phyloP scores from a whole-genome alignment of 2,888 invertebrate species.

The Mesochorus sp. region DNA sequence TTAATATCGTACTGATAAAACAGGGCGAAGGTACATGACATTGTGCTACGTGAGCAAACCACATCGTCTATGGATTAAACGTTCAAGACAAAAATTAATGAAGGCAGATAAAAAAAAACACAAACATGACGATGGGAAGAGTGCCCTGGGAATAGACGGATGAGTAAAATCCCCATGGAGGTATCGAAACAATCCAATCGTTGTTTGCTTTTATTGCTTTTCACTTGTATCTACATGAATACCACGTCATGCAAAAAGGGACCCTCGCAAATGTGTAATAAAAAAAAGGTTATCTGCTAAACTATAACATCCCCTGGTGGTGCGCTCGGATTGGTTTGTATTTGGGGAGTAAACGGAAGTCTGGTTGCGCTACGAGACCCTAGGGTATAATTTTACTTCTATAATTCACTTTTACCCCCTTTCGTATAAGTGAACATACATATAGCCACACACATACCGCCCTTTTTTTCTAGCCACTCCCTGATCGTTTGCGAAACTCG shows the following conservation, averaged over 20 bases:
- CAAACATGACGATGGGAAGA: neutral
- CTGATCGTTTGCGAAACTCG: slow-evolving; percentile 46
- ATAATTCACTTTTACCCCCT: slow-evolving; percentile 69
- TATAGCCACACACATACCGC: slow-evolving; percentile 39
- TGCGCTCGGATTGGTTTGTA: slow-evolving; percentile 66
- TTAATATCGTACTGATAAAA: neutral
- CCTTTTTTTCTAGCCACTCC: slow-evolving; percentile 46
- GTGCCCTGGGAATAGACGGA: neutral
- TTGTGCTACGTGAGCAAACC: neutral
- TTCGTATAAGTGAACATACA: slow-evolving; percentile 43
- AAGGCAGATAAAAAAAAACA: neutral
- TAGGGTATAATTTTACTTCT: slow-evolving; percentile 70
- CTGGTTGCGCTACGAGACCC: slow-evolving; percentile 53
- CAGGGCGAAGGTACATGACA: neutral
- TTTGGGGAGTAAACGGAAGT: slow-evolving; percentile 48
- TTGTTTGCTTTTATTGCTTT: slow-evolving; percentile 14
- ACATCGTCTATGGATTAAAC: neutral
- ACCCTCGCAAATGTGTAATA: neutral
- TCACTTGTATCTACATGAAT: neutral
- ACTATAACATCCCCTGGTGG: slow-evolving; percentile 23
- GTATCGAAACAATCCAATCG: slow-evolving; percentile 3
- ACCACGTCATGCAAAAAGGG: neutral
- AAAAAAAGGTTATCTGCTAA: slow-evolving; percentile 23
- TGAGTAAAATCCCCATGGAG: neutral
- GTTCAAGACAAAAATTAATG: neutral